Evolutionary conservation across 2,797 vertebrate species (phyloP).

Genomic region (Manis javanica): DNA sequence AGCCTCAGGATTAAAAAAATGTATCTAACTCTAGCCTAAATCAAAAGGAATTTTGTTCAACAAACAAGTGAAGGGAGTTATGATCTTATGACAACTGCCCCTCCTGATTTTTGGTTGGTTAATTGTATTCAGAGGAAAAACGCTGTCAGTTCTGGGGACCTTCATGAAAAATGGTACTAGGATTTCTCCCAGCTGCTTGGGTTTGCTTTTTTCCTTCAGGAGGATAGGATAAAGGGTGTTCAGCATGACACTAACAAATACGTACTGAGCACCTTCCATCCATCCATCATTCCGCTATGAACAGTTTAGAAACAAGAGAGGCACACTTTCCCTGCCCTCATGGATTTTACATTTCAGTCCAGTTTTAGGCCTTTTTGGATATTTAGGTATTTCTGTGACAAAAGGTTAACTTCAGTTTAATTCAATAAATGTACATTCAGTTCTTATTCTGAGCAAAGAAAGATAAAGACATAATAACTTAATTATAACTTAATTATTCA

Average conservation of each 20-base stretch:
- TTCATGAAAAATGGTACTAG: background rate
- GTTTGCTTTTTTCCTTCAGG: background rate
- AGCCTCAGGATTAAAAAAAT: background rate
- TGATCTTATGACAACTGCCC: background rate
- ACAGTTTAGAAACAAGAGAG: background rate
- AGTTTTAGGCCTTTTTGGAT: background rate
- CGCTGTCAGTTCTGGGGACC: background rate
- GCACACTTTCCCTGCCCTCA: background rate
- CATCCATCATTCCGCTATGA: background rate
- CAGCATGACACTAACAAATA: background rate
- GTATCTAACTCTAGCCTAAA: background rate
- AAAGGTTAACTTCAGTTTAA: background rate
- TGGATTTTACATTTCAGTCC: background rate
- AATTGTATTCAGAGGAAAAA: background rate
- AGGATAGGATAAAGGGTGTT: background rate
- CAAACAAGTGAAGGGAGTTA: background rate
- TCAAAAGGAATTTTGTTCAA: background rate
- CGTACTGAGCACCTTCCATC: background rate
- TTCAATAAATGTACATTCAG: background rate
- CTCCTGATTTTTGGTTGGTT: background rate
- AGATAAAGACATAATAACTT: background rate
- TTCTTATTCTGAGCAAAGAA: conserved; percentile 1
- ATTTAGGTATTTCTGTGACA: background rate
- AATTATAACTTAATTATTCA: background rate
- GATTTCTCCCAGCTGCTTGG: background rate